Conservation (phyloP, 2,888 invertebrate species). For the Sabellastarte sp. region DNA sequence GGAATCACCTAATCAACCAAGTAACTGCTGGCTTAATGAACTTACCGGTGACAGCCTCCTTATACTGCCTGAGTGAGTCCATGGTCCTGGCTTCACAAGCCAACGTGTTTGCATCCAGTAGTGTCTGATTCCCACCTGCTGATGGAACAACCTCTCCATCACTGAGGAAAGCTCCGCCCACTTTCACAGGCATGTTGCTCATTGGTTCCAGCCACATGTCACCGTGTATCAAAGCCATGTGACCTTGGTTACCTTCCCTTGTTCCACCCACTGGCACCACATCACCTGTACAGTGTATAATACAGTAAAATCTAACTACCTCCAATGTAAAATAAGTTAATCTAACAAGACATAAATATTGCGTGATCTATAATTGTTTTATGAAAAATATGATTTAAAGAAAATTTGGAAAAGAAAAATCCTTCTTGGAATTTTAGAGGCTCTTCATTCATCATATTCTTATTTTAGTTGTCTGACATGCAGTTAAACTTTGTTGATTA, state of each 20-base stretch:
- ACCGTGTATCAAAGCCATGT: constrained; percentile 44
- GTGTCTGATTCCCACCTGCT: constrained; percentile 48
- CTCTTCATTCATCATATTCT: no score
- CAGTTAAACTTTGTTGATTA: no score
- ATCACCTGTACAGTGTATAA: constrained; percentile 30
- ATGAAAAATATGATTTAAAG: no score
- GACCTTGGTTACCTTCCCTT: constrained; percentile 27
- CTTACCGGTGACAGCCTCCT: constrained; percentile 44
- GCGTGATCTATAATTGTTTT: no score
- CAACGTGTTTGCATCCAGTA: constrained; percentile 45
- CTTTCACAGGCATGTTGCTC: constrained; percentile 40
- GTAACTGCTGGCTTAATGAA: no score
- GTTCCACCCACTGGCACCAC: constrained; percentile 52
- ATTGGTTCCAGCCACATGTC: constrained; percentile 42
- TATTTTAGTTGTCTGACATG: no score
- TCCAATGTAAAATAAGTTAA: no score
- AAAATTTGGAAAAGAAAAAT: no score
- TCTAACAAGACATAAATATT: no score
- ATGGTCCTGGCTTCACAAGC: constrained; percentile 46
- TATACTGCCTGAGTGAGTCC: constrained; percentile 41
- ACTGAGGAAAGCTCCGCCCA: constrained; percentile 40
- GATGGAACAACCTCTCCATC: constrained; percentile 42
- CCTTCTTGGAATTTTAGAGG: no score
- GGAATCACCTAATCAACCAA: no score
- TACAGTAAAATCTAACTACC: neutral